Percentiles rank a stretch among this genome's conserved stretches.
Evolutionary conservation across 2,888 invertebrate genomes (phyloP).

Genomic region (Bibio marci): DNA sequence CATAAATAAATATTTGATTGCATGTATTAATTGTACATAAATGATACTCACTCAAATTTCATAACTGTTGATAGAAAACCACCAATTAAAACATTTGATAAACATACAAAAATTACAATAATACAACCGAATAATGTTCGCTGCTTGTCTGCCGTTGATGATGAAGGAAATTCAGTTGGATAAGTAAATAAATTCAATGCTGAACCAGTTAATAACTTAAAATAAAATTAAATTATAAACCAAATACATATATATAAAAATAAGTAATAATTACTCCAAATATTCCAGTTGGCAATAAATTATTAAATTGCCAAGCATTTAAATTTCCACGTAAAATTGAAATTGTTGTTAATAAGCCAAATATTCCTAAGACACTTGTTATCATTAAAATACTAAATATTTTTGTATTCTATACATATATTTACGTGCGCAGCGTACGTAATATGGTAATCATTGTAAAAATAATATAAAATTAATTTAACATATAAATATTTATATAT

Average conservation of each 20-base stretch:
- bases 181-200: conserved; percentile 23
- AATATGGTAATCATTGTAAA: no score
- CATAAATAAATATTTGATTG: no score
- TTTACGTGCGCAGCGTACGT: background rate
- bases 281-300: conserved; percentile 25
- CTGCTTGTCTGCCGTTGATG: conserved; percentile 18
- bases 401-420: conserved; percentile 21
- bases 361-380: conserved; percentile 25
- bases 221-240: background rate
- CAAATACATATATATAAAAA: background rate
- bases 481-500: background rate
- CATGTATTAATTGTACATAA: background rate
- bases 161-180: conserved; percentile 18
- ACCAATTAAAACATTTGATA: conserved; percentile 20
- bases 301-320: conserved; percentile 22
- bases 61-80: conserved; percentile 26
- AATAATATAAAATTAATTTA: no score
- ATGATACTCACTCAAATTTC: conserved; percentile 19
- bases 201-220: conserved; percentile 20
- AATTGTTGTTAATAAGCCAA: conserved; percentile 23
- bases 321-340: conserved; percentile 22
- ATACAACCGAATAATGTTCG: conserved; percentile 17
- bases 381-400: conserved; percentile 27
- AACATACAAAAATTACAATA: conserved; percentile 16
- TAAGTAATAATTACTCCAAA: conserved; percentile 24